Evolutionary conservation across 2,797 vertebrate species (phyloP), one percentile per base, ranked within the genome.

Genomic region (Centroberyx gerrardi): DNA sequence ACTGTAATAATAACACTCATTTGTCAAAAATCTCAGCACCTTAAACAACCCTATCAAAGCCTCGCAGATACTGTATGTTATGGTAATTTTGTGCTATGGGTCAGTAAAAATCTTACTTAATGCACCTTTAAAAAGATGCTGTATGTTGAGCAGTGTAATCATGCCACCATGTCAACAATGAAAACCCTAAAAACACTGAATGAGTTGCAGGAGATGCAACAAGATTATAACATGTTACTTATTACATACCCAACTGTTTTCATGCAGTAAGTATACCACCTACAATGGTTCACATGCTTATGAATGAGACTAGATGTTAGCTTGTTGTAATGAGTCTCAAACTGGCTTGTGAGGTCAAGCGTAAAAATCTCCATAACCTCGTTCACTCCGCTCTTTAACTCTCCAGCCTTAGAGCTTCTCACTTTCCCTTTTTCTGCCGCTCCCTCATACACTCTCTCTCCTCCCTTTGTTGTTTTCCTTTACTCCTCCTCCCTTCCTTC

Each of bases 341-440:
- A 53, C 69, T 17, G 54, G 62, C 22, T 44, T 53, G 61, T 78
- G 78, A 55, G n/a, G 3, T 64, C 28, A 52, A n/a, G 15, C 59
- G 1, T 17, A 36, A 27, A 7, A n/a, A 44, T 6, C 3, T 10
- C 9, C 9, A 44, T 10, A 1, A 49, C 18, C 54, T 31, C 54
- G 15, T 31, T 63, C 10, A 36, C 49, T 38, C 64, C 17, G 29
- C 22, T 22, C 22, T 33, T 51, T 14, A 6, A 46, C 7, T 46
- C 15, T 40, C 56, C 48, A 54, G 52, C 46, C 13, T 28, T 31
- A 18, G n/a, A n/a, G 7, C 52, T n/a, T 12, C 10, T 22, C 27
- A 4, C 17, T 36, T 1, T 13, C 51, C 5, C 13, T n/a, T 17
- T 54, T 31, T 51, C 18, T 33, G 7, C 27, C 59, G 14, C 36